phyloP scores from a whole-genome alignment of 2,113 vertebrate genomes.

The Thalassarche chlororhynchos region DNA sequence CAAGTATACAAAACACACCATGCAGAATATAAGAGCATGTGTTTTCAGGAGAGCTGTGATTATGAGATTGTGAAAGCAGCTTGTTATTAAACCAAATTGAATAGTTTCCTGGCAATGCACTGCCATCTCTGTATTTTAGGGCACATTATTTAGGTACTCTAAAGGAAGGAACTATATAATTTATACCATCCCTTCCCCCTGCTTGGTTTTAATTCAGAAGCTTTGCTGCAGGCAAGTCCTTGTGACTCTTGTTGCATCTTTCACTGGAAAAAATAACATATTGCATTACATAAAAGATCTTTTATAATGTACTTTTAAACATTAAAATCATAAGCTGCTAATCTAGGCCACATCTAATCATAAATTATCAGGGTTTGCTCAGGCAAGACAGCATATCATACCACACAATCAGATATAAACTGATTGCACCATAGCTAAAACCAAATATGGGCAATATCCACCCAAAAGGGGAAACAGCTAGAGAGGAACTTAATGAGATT shows the following conservation, averaged over 20 bases:
- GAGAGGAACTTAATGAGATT: conserved; percentile 43
- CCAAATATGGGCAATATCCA: conserved; percentile 43
- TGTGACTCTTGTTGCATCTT: neutral
- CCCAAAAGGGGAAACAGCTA: conserved; percentile 16
- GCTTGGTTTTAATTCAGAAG: neutral
- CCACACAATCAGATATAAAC: conserved; percentile 49
- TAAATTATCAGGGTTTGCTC: conserved; percentile 27
- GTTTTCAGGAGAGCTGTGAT: neutral
- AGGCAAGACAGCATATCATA: neutral
- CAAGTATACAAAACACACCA: neutral
- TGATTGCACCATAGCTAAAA: conserved; percentile 14
- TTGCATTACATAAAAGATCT: neutral
- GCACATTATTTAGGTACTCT: neutral
- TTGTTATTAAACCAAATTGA: neutral
- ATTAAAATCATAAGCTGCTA: conserved; percentile 17
- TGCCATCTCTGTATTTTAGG: neutral
- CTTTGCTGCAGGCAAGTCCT: conserved; percentile 2
- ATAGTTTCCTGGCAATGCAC: neutral
- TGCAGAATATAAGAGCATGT: neutral
- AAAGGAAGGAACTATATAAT: neutral
- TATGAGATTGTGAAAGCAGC: neutral
- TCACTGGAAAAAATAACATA: neutral
- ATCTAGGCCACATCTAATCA: conserved; percentile 56
- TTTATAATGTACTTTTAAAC: neutral
- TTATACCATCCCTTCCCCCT: neutral